Evolutionary conservation across 2,113 vertebrate genomes (phyloP).

Genomic region (Macaca mulatta): DNA sequence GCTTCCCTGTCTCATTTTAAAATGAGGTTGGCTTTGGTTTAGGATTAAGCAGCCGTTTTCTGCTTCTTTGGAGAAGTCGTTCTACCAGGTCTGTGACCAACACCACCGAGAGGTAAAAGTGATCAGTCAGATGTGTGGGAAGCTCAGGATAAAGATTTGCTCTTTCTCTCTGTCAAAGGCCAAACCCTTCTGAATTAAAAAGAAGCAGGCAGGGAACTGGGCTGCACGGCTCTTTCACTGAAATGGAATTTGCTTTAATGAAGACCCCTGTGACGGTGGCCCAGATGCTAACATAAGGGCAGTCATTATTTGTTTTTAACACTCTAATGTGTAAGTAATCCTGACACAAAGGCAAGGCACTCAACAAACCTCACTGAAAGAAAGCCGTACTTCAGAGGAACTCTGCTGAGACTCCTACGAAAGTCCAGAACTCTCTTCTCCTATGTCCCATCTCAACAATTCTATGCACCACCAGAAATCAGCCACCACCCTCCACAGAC

Average conservation of each 20-base stretch:
- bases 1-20: constrained; percentile 23
- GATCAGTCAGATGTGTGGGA: background rate
- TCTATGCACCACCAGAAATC: background rate
- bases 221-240: background rate
- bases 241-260: background rate
- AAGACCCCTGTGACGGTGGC: background rate
- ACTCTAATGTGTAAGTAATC: background rate
- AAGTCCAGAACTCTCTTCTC: background rate
- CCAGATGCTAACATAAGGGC: background rate
- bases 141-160: background rate
- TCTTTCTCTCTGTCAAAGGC: background rate
- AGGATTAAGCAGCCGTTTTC: constrained; percentile 13
- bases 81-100: background rate
- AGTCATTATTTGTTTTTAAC: background rate
- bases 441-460: background rate
- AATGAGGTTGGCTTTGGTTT: constrained; percentile 43
- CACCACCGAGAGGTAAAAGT: background rate
- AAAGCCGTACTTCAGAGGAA: background rate
- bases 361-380: background rate
- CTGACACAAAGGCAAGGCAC: background rate
- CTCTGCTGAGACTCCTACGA: too few relatives aligned
- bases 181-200: background rate
- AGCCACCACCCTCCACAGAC: background rate
- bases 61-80: constrained; percentile 11
- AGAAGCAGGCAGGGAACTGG: background rate